These are phyloP conservation scores for Synchiropus splendidus DNA, from an alignment of 2,113 vertebrate species.

Conservation along the genomic window DNA sequence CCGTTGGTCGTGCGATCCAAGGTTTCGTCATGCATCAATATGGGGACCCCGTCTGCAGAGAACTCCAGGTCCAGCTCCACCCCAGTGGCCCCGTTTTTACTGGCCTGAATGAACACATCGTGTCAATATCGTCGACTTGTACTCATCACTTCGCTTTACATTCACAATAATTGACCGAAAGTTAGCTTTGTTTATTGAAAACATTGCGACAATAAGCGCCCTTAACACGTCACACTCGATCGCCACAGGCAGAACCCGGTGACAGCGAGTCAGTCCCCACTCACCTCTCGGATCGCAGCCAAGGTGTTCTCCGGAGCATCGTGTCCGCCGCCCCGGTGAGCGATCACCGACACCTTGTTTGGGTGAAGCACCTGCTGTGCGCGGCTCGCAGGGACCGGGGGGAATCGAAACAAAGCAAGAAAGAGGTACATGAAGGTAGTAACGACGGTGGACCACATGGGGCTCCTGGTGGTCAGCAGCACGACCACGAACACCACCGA, in stretches of 20 bases:
- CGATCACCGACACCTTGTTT: constrained; percentile 65
- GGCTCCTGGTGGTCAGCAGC: constrained; percentile 71
- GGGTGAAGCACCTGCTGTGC: constrained; percentile 74
- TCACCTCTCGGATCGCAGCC: constrained; percentile 80
- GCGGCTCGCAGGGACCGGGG: constrained; percentile 64
- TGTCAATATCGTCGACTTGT: no score
- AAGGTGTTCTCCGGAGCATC: constrained; percentile 95
- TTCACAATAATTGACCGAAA: no score
- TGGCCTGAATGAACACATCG: constrained; percentile 84
- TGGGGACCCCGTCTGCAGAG: constrained; percentile 81
- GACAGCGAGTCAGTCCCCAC: constrained; percentile 18
- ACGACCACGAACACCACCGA: constrained; percentile 64
- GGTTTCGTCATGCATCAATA: constrained; percentile 90
- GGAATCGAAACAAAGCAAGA: constrained; percentile 71
- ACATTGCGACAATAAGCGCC: no score
- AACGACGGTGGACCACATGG: constrained; percentile 64
- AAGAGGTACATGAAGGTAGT: constrained; percentile 70
- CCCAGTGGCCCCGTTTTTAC: constrained; percentile 80
- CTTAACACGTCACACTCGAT: no score
- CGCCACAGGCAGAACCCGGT: no score
- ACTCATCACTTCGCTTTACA: no score
- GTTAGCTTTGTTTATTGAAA: no score
- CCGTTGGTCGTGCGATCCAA: constrained; percentile 91
- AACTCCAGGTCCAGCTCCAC: constrained; percentile 95
- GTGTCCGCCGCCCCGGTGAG: constrained; percentile 83